Evolutionary conservation across 2,888 invertebrate genomes (phyloP).

Genomic region (Temnothorax unifasciatus): DNA sequence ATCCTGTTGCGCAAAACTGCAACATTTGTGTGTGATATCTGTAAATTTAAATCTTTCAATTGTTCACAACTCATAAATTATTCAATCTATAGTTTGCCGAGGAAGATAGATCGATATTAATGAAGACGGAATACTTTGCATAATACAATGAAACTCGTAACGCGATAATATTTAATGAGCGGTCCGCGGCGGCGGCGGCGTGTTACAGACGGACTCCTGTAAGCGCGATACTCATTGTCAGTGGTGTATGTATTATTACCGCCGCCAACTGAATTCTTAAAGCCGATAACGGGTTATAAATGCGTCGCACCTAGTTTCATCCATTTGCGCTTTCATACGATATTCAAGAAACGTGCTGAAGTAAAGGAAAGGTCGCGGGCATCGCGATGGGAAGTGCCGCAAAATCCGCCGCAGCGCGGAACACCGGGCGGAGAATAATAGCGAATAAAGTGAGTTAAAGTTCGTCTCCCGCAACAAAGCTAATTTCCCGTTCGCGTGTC

Average conservation of each 20-base stretch:
- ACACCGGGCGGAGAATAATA: conserved; percentile 41
- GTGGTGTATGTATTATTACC: not conserved
- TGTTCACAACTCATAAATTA: conserved; percentile 11
- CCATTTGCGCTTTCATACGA: conserved; percentile 37
- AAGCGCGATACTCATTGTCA: conserved; percentile 5
- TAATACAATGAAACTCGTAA: conserved; percentile 1
- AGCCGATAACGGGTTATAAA: conserved; percentile 26
- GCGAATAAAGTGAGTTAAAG: conserved; percentile 52
- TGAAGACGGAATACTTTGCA: conserved; percentile 17
- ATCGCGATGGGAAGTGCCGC: conserved; percentile 40
- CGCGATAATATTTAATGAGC: conserved; percentile 21
- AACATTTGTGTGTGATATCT: not conserved
- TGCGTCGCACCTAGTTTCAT: not conserved
- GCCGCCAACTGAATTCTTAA: conserved; percentile 11
- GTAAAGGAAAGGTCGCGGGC: conserved; percentile 38
- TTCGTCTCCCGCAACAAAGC: conserved; percentile 52
- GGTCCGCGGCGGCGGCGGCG: not conserved
- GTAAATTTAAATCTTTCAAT: conserved; percentile 12
- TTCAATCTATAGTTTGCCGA: not conserved
- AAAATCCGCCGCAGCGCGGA: conserved; percentile 37
- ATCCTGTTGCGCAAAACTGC: not conserved
- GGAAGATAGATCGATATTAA: not conserved
- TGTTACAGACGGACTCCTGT: not conserved
- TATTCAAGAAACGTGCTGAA: conserved; percentile 36
- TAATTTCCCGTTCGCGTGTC: conserved; percentile 64